Evolutionary conservation across 1,140 invertebrate genomes (phyloP).

Genomic region (Pseudomyrmex sp.): DNA sequence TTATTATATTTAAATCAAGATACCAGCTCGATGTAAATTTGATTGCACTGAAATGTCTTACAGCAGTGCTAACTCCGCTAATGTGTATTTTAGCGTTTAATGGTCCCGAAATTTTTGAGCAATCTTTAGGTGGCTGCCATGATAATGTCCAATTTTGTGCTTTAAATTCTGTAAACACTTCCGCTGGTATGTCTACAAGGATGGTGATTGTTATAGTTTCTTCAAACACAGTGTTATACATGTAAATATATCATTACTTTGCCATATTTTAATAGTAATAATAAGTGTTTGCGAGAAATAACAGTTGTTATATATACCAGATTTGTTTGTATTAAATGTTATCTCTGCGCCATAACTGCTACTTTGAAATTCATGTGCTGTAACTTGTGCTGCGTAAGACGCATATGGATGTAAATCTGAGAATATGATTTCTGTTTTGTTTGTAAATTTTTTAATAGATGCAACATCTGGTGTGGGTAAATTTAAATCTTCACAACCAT

Average conservation of each 20-base stretch:
- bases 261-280: neutral
- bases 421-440: neutral
- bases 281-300: neutral
- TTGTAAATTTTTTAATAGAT: neutral
- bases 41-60: too few species aligned
- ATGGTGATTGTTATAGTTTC: neutral
- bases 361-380: conserved; percentile 40
- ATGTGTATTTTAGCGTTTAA: too few species aligned
- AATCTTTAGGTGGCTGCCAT: conserved; percentile 64
- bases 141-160: conserved; percentile 21
- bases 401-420: conserved; percentile 42
- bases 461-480: neutral
- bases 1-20: too few species aligned
- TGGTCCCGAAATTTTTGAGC: neutral
- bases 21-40: too few species aligned
- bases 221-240: neutral
- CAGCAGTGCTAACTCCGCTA: too few species aligned
- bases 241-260: neutral
- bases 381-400: conserved; percentile 14
- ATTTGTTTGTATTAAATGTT: conserved; percentile 16
- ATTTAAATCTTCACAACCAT: conserved; percentile 10
- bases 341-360: neutral
- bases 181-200: conserved; percentile 58
- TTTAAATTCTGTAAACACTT: conserved; percentile 32
- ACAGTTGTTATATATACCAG: conserved; percentile 47